Evolutionary conservation across 2,888 invertebrate species (phyloP), one percentile per base, ranked within the genome.

Genomic region (Plebejus melissa): DNA sequence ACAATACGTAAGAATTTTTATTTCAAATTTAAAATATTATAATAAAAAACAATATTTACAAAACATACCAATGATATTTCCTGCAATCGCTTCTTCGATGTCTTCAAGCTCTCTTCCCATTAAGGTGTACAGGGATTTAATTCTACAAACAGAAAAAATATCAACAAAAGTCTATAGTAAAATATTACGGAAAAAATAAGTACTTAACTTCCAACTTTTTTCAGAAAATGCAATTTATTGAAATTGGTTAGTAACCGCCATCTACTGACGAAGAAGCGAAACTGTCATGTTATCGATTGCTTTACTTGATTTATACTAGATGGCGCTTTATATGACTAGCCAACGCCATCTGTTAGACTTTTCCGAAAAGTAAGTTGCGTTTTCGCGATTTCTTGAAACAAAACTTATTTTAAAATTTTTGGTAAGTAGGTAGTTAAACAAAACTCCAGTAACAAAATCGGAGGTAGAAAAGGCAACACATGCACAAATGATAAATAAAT

Each of bases 81-180:
- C 99, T 69, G 98, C 98, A 2, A 97, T 95, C 1, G 98, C 97
- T 85, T 96, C 95, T 46, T 96, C 95, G 58, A 99, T 94, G 0
- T 93, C 86, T 86, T 98, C 96, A 76, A 99, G 87, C 83, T 99
- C 99, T 81, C 98, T 94, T 7, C 99, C 99, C 97, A 99, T 98
- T 77, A 99, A 94, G 80, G 98, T 93, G 85, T 98, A 99, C 0
- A 99, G 89, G 78, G 97, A 95, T 74, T 96, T 95, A 13, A 99
- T 94, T 78, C 94, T 94, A 86, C 71, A 88, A 91, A 58, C 77
- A 77, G 78, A 79, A 79, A 76, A 69, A 54, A 54, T 72, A 65
- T 60, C 69, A 71, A 74, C 9, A 36, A 36, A 69, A 54, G 16
- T 46, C 7, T 41, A 3, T 46, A 2, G 2, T 32, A 46, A 2